Percentiles rank a stretch among this genome's conserved stretches.
Conservation (phyloP, 2,888 invertebrate species). For the Macrophya annulata region DNA sequence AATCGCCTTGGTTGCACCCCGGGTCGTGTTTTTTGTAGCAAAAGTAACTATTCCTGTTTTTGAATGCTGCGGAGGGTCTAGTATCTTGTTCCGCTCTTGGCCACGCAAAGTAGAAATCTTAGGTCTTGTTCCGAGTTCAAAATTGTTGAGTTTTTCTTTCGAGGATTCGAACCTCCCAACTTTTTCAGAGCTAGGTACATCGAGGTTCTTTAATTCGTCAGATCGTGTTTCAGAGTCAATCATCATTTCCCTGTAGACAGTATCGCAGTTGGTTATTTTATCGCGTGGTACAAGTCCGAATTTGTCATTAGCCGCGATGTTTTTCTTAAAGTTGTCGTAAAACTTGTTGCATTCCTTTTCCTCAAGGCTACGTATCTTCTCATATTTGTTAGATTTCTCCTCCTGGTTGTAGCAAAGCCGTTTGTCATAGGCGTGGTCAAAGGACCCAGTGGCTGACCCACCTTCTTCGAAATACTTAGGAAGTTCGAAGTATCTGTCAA, state of each 20-base stretch:
- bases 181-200: constrained; percentile 57
- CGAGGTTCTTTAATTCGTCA: constrained; percentile 60
- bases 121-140: constrained; percentile 71
- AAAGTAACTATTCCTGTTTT: constrained; percentile 64
- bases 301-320: constrained; percentile 59
- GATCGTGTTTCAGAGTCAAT: constrained; percentile 36
- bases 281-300: constrained; percentile 58
- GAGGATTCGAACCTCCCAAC: constrained; percentile 49
- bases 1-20: constrained; percentile 61
- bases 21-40: constrained; percentile 64
- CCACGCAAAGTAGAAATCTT: constrained; percentile 61
- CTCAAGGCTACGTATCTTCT: constrained; percentile 73
- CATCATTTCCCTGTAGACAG: constrained; percentile 49
- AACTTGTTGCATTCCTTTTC: constrained; percentile 66
- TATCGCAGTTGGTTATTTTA: constrained; percentile 67
- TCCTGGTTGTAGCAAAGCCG: constrained; percentile 66
- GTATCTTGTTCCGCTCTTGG: constrained; percentile 71
- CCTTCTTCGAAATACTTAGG: constrained; percentile 74
- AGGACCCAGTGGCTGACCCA: constrained; percentile 64
- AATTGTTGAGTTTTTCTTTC: constrained; percentile 66
- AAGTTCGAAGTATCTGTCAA: constrained; percentile 77
- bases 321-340: constrained; percentile 73
- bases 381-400: constrained; percentile 64
- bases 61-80: constrained; percentile 67
- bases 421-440: constrained; percentile 65